Evolutionary conservation across 1,140 invertebrate species (phyloP).

Genomic region (Sipha flava): DNA sequence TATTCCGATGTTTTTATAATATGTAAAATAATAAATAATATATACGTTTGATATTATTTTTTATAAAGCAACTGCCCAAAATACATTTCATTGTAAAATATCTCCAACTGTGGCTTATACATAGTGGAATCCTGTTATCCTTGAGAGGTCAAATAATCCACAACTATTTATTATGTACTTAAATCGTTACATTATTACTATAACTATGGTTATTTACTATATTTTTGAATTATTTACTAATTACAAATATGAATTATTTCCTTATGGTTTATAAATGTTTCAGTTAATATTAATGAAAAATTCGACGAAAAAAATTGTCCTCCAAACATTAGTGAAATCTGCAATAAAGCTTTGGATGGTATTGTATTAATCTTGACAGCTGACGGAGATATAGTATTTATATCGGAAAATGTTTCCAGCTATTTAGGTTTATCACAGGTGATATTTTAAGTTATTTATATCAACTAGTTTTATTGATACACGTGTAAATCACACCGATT

Average conservation of each 20-base stretch:
- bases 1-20: no score
- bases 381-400: conserved; percentile 82
- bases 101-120: neutral
- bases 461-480: neutral
- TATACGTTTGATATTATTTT: no score
- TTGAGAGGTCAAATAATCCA: neutral
- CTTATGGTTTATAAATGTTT: conserved; percentile 45
- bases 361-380: conserved; percentile 75
- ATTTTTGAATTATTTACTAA: neutral
- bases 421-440: conserved; percentile 87
- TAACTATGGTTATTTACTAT: neutral
- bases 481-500: neutral
- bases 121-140: conserved; percentile 13
- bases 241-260: neutral
- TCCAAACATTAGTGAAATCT: conserved; percentile 48
- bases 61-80: neutral
- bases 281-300: conserved; percentile 39
- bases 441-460: neutral
- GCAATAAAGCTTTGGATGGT: conserved; percentile 68
- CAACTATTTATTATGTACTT: neutral
- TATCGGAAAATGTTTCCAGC: conserved; percentile 82
- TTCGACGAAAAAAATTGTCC: conserved; percentile 49
- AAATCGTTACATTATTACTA: neutral
- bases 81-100: neutral
- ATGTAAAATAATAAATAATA: no score